phyloP scores from a whole-genome alignment of 2,888 invertebrate species.

The Cosmia trapezina region DNA sequence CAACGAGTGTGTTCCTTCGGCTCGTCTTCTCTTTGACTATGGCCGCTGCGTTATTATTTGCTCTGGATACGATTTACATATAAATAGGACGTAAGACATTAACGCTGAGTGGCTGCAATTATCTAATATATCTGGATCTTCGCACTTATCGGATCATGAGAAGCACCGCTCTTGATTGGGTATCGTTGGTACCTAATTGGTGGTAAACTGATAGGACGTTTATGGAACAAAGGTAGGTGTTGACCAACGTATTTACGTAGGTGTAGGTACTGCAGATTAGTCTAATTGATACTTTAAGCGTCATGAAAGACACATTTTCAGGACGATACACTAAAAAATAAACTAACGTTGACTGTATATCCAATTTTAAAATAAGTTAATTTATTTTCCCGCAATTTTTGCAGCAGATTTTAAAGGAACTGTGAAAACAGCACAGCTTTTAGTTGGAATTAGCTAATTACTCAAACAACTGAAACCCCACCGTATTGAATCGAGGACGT shows the following conservation, averaged over 20 bases:
- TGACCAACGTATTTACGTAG: not conserved
- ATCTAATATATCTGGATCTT: conserved; percentile 50
- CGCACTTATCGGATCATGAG: conserved; percentile 38
- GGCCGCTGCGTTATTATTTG: conserved; percentile 60
- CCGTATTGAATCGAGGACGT: conserved; percentile 50
- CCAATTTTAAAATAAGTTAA: not conserved
- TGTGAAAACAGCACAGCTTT: conserved; percentile 4
- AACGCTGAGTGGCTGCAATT: conserved; percentile 28
- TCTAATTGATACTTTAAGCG: not conserved
- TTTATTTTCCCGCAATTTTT: conserved; percentile 2
- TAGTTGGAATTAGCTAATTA: conserved; percentile 38
- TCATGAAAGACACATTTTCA: not conserved
- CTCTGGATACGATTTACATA: conserved; percentile 46
- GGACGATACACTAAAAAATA: not conserved
- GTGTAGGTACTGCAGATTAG: not conserved
- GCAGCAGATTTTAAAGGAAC: conserved; percentile 9
- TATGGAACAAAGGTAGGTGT: not conserved
- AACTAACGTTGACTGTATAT: not conserved
- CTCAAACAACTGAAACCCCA: conserved; percentile 42
- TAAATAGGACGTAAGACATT: conserved; percentile 41
- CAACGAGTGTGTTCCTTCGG: conserved; percentile 67
- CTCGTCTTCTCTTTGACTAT: conserved; percentile 49
- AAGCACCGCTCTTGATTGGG: conserved; percentile 48
- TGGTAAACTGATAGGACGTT: conserved; percentile 3
- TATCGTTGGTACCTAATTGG: conserved; percentile 29